Evolutionary conservation across 2,888 invertebrate genomes (phyloP), one percentile per base, ranked within the genome.

Genomic region (Octonoba sinensis): DNA sequence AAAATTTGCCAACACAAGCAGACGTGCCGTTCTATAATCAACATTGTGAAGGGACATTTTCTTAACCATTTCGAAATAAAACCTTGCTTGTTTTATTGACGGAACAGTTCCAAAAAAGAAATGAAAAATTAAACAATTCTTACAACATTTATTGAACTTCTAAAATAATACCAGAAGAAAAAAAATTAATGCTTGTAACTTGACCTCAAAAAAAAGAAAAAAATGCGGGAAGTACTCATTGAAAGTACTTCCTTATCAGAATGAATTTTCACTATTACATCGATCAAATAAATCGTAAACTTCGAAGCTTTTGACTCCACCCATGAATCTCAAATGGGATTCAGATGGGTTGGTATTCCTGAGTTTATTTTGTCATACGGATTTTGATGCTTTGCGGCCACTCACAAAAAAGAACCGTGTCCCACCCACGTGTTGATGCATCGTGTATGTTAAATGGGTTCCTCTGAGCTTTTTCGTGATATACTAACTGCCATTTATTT

Each of bases 181-280:
- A 24, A 51, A 67, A 27, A 46, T 20, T 4, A 54, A 36, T 20
- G 54, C 18, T 18, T 18, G 13, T 44, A 49, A 51, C 27, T 72
- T 27, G 49, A 65, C 62, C 24, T 27, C n/a, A 65, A 74, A 46
- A 18, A 22, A 47, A 22, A 13, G 27, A 20, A 54, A 54, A 18
- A n/a, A 18, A 54, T n/a, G n/a, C 49, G 67, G 67, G 67, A 79
- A 73, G 62, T 73, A 67, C 79, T 79, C 66, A 73, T 79, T 73
- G 73, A 56, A 62, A 59, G 51, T 36, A 51, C n/a, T 36, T 72
- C 60, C 57, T 27, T 59, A 54, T 73, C 72, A 20, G 54, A 62
- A 62, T 67, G 51, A 72, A 79, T 79, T 72, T 79, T 46, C 73
- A 15, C 54, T 67, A 73, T 73, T 72, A 36, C 36, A 79, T 73